Base-by-base conservation (phyloP, 1,140 invertebrate species). In the Teleogryllus occipitalis region DNA sequence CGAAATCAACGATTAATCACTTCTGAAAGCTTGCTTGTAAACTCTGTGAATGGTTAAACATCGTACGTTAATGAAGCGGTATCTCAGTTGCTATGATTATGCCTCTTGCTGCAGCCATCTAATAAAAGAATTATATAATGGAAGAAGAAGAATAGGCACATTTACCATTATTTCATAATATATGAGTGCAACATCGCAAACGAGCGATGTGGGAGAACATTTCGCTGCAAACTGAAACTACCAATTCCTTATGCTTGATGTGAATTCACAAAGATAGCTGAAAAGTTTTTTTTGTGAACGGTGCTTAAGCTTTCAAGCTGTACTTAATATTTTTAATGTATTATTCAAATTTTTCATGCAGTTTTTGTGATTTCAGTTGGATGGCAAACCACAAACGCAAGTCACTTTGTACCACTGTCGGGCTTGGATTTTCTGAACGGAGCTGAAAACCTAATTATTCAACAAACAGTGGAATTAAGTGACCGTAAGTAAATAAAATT, bases 371-470 rank as follows among this genome's bases (percentile, higher is more conserved):
- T 78, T 78, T 7, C 89, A 8, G 83, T 87, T 21, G 86, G 88
- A 82, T 88, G 88, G 87, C 86, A 84, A 27, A 86, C 86, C 27
- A 87, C 84, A 15, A 82, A 83, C 48, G 83, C 85, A 15, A 86
- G 86, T 3, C 89, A 89, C 81, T 88, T 89, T 82, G 87, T 89
- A 65, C 88, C 89, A 4, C 83, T 87, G 47, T 84, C 87, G 80
- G 89, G 90, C 10, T 83, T 90, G 74, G 89, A 90, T 83, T 90
- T 90, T 82, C 86, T 90, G 65, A 87, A 87, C 49, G 89, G 89
- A 7, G 87, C 87, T 7, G 83, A 87, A 78, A 87, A 85, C 73
- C 81, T 90, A 0, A 86, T 87, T 75, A 89, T 90, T 22, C 88
- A 90, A 82, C 89, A 90, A 82, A 90, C 88, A 47, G 86, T 90